Percentiles rank a stretch among this genome's conserved stretches.
Evolutionary conservation across 2,113 vertebrate species (phyloP).

Genomic region (Hydrochoerus hydrochaeris): DNA sequence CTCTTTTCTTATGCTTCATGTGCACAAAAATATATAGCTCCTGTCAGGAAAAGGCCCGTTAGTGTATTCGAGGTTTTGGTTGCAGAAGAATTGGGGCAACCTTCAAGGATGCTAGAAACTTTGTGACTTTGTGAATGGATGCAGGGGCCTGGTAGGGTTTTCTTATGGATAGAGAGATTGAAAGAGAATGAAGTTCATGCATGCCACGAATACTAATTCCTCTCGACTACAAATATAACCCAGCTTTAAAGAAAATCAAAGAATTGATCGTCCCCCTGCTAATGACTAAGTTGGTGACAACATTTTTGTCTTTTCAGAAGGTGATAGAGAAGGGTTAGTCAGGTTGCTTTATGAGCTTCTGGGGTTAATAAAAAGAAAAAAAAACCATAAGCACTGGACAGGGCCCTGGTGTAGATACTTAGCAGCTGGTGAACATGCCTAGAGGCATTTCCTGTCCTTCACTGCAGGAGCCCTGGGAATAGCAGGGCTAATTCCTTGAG

Average conservation of each 20-base stretch:
- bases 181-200: constrained; percentile 55
- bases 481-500: constrained; percentile 29
- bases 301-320: constrained; percentile 68
- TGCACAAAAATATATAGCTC: constrained; percentile 49
- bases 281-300: constrained; percentile 60
- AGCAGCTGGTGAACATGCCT: constrained; percentile 43
- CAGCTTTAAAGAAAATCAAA: constrained; percentile 66
- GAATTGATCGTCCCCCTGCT: constrained; percentile 51
- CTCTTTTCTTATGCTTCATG: constrained; percentile 42
- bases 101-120: constrained; percentile 63
- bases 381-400: background rate
- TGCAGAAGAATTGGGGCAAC: constrained; percentile 47
- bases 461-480: constrained; percentile 11
- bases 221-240: constrained; percentile 34
- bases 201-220: constrained; percentile 53
- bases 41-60: constrained; percentile 2
- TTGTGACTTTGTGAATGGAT: constrained; percentile 69
- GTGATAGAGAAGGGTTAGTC: constrained; percentile 69
- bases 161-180: constrained; percentile 36
- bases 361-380: background rate
- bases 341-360: constrained; percentile 60
- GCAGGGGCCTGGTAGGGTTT: constrained; percentile 17
- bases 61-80: constrained; percentile 42
- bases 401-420: constrained; percentile 29
- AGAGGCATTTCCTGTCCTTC: constrained; percentile 31